phyloP scores from a whole-genome alignment of 2,797 vertebrate genomes.

The Rhinoraja longicauda region DNA sequence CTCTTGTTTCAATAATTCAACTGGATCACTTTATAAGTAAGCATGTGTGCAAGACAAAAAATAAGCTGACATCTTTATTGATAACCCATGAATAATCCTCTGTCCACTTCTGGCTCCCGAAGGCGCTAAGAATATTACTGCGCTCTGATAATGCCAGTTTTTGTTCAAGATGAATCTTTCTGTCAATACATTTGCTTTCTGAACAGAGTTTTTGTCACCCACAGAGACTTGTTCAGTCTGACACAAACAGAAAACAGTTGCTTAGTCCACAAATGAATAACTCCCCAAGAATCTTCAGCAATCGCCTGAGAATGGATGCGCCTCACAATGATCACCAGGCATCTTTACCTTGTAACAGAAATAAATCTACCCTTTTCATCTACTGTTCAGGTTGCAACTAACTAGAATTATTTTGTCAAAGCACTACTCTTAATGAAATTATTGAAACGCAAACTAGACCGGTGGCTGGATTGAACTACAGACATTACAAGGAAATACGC shows the following conservation, averaged over 20 bases:
- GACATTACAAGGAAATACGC: neutral
- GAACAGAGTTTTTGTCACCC: neutral
- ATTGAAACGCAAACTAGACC: neutral
- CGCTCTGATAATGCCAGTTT: constrained; percentile 5
- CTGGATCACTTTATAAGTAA: neutral
- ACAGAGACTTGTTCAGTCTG: neutral
- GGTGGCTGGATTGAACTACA: neutral
- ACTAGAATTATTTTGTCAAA: neutral
- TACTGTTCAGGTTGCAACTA: neutral
- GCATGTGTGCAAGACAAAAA: neutral
- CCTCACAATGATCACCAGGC: neutral
- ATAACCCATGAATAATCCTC: constrained; percentile 21
- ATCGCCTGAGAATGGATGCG: neutral
- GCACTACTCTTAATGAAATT: neutral
- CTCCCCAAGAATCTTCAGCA: neutral
- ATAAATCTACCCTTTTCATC: neutral
- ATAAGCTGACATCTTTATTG: constrained; percentile 22
- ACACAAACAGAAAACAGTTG: neutral
- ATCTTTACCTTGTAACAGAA: neutral
- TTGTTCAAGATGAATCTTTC: constrained; percentile 14
- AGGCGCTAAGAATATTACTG: neutral
- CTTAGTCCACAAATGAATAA: neutral
- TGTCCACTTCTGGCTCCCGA: neutral
- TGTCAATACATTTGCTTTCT: constrained; percentile 18
- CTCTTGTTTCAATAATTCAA: neutral